Conservation (phyloP, 2,888 invertebrate species). For the Synergus itoensis region DNA sequence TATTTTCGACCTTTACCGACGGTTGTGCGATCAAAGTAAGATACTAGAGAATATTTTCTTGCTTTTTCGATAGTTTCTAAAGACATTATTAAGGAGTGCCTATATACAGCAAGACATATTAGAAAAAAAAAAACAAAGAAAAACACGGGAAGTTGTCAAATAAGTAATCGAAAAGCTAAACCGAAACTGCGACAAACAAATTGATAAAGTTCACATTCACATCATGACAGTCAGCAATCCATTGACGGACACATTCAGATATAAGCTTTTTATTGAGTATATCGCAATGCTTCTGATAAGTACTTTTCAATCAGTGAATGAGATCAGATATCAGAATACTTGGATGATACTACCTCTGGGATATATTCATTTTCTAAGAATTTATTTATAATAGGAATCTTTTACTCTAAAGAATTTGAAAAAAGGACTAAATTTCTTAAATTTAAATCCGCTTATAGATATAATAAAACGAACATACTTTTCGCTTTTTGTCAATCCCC, state of each 20-base stretch:
- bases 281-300: constrained; percentile 30
- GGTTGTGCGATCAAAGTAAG: constrained; percentile 47
- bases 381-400: not conserved
- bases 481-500: constrained; percentile 77
- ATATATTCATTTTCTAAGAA: not conserved
- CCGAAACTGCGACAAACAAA: not conserved
- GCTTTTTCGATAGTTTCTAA: constrained; percentile 43
- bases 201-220: not conserved
- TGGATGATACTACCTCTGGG: not conserved
- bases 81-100: not conserved
- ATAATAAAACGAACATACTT: constrained; percentile 78
- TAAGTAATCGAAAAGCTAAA: not conserved
- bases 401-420: not conserved
- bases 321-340: constrained; percentile 27
- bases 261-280: constrained; percentile 23
- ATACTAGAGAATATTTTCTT: constrained; percentile 56
- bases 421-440: not conserved
- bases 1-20: constrained; percentile 66
- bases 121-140: not conserved
- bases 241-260: constrained; percentile 6
- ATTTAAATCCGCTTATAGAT: not conserved
- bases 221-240: constrained; percentile 10
- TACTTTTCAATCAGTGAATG: constrained; percentile 21
- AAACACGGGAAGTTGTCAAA: not conserved
- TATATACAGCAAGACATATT: not conserved